Conservation (phyloP, 2,888 invertebrate genomes). For the Cryptophagus acutangulus region DNA sequence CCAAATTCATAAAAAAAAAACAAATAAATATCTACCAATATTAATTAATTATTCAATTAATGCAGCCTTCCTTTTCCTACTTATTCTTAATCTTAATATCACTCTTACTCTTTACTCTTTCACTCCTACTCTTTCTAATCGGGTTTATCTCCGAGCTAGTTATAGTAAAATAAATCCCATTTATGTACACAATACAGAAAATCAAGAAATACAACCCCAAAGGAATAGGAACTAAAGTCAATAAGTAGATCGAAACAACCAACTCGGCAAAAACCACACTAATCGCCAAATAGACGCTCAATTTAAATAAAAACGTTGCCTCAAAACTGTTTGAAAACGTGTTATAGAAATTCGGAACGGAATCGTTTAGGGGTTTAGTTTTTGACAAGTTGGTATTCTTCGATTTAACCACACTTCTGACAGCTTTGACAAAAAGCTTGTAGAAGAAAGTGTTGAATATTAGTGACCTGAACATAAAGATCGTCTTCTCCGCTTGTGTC, state of each 20-base stretch:
- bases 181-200: slow-evolving; percentile 27
- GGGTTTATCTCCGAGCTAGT: too few species aligned
- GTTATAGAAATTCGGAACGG: slow-evolving; percentile 14
- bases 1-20: slow-evolving; percentile 1
- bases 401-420: neutral
- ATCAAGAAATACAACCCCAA: slow-evolving; percentile 35
- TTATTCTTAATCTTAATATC: neutral
- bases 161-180: slow-evolving; percentile 23
- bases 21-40: neutral
- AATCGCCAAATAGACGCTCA: slow-evolving; percentile 30
- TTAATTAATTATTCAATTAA: neutral
- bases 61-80: slow-evolving; percentile 1
- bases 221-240: slow-evolving; percentile 29
- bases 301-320: slow-evolving; percentile 23
- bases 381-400: neutral
- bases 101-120: too few species aligned
- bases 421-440: slow-evolving; percentile 17
- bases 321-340: slow-evolving; percentile 20
- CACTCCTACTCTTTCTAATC: too few species aligned
- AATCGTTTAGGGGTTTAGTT: neutral
- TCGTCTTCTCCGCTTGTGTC: slow-evolving; percentile 33
- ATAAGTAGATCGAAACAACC: slow-evolving; percentile 29
- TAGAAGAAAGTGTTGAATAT: slow-evolving; percentile 30
- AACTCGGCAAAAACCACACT: slow-evolving; percentile 31
- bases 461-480: slow-evolving; percentile 30